Base-by-base conservation (phyloP, 2,888 invertebrate species). In the Acheta domesticus region DNA sequence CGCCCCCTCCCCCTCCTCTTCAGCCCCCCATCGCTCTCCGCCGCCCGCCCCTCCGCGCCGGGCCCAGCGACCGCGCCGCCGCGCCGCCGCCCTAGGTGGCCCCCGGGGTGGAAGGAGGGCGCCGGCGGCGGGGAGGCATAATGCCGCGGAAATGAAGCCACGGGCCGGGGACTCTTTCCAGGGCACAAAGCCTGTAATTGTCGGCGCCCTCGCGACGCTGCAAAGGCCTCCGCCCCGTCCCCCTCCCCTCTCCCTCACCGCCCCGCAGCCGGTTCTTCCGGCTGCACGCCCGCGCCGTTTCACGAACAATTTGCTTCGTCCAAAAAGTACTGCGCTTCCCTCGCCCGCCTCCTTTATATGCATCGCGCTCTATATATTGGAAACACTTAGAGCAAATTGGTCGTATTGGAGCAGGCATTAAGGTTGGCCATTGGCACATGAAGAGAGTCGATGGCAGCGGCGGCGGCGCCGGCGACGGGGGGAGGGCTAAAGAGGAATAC, bases 351-450 rank as follows among this genome's bases (percentile, higher is more conserved):
- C 79, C 62, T 81, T 80, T 79, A 78, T 79, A 80, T 81, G 79
- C 81, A 79, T 62, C 62, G 16, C 62, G 62, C 62, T 62, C 80
- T 80, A 81, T 81, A 80, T 81, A 81, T 81, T 81, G 81, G 80
- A 80, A 81, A 81, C 81, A 81, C 81, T 81, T 80, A 78, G 79
- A 77, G 81, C 77, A 81, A 81, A 81, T 81, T 81, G 81, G 81
- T 81, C 81, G 81, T 81, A 81, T 81, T 80, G 81, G 81, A n/a
- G 80, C 48, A 76, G 73, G 78, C 81, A 80, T 80, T 81, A 81
- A 81, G 81, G 76, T 77, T 81, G 81, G 79, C 81, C 81, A 81
- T 80, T 81, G 81, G 77, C 79, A 81, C 81, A 81, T 79, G 79
- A 81, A 48, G 76, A 80, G 78, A 76, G 80, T 4, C 14, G 62